Evolutionary conservation across 1,140 invertebrate species (phyloP).

Genomic region (Brevipalpus yothersi): DNA sequence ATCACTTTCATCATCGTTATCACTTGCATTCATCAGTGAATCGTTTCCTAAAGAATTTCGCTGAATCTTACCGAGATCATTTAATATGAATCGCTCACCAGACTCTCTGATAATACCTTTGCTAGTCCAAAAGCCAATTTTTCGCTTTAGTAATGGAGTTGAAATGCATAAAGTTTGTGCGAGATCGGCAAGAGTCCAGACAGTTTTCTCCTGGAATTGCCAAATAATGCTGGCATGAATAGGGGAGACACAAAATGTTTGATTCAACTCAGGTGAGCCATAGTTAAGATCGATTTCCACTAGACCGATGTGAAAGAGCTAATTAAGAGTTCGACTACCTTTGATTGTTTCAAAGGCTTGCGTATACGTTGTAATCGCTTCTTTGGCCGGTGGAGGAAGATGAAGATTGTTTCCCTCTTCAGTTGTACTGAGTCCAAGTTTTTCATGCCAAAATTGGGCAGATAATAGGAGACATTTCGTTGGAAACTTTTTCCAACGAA

Average conservation of each 20-base stretch:
- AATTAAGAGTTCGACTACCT: conserved; percentile 71
- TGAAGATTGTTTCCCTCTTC: conserved; percentile 43
- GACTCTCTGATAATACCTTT: conserved; percentile 47
- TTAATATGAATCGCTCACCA: conserved; percentile 44
- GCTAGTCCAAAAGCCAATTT: conserved; percentile 67
- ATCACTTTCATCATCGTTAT: conserved; percentile 33
- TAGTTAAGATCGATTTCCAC: conserved; percentile 79
- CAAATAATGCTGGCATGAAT: conserved; percentile 81
- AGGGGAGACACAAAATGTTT: conserved; percentile 65
- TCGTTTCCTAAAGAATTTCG: background rate
- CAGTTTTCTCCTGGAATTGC: conserved; percentile 72
- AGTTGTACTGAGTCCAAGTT: conserved; percentile 2
- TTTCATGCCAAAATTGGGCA: conserved; percentile 84
- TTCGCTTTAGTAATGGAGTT: conserved; percentile 46
- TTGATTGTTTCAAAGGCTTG: conserved; percentile 78
- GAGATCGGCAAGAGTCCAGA: conserved; percentile 58
- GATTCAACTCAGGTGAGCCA: conserved; percentile 35
- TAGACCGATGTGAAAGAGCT: conserved; percentile 75
- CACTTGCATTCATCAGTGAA: conserved; percentile 20
- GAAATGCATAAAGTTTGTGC: conserved; percentile 58
- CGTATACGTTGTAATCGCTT: conserved; percentile 60
- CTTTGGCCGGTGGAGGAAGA: conserved; percentile 48
- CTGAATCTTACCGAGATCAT: conserved; percentile 32
- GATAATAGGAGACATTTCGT: conserved; percentile 67
- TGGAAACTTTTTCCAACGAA: conserved; percentile 29